Conservation (phyloP, 2,797 vertebrate genomes). For the Amniataba percoides region DNA sequence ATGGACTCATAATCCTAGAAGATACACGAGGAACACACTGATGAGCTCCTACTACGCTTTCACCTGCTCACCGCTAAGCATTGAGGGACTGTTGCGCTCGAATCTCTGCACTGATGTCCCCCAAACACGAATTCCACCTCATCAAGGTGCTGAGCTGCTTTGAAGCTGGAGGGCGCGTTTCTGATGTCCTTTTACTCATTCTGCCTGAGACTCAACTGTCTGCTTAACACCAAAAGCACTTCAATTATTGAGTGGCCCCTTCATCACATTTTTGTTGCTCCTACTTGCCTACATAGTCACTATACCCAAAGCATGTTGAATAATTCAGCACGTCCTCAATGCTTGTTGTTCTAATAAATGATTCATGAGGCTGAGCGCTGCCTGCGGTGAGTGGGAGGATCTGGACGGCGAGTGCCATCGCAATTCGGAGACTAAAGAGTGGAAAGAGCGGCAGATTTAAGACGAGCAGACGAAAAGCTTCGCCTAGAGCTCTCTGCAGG, state of each 20-base stretch:
- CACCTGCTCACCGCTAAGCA: background rate
- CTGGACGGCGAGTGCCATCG: constrained; percentile 33
- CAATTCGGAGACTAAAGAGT: constrained; percentile 26
- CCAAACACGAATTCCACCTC: background rate
- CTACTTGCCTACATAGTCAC: constrained; percentile 39
- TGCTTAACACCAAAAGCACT: constrained; percentile 44
- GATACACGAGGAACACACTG: background rate
- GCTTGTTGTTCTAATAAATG: constrained; percentile 70
- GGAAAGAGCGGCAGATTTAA: constrained; percentile 50
- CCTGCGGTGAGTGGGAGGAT: constrained; percentile 53
- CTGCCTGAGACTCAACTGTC: constrained; percentile 26
- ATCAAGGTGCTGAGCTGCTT: background rate
- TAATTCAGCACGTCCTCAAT: constrained; percentile 74
- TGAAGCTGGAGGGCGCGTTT: constrained; percentile 12
- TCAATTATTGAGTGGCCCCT: constrained; percentile 61
- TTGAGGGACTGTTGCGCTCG: background rate
- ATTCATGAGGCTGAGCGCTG: constrained; percentile 67
- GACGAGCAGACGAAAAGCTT: constrained; percentile 46
- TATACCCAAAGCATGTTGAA: constrained; percentile 67
- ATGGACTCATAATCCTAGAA: constrained; percentile 96
- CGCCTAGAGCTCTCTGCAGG: constrained; percentile 53
- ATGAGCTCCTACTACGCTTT: constrained; percentile 19
- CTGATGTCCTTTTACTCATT: constrained; percentile 36
- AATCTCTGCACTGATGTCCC: background rate
- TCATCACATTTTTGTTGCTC: constrained; percentile 50